A percentile compares a stretch with the other conserved stretches of the same genome.
phyloP scores from a whole-genome alignment of 2,888 invertebrate genomes.

The Cerastis leucographa region DNA sequence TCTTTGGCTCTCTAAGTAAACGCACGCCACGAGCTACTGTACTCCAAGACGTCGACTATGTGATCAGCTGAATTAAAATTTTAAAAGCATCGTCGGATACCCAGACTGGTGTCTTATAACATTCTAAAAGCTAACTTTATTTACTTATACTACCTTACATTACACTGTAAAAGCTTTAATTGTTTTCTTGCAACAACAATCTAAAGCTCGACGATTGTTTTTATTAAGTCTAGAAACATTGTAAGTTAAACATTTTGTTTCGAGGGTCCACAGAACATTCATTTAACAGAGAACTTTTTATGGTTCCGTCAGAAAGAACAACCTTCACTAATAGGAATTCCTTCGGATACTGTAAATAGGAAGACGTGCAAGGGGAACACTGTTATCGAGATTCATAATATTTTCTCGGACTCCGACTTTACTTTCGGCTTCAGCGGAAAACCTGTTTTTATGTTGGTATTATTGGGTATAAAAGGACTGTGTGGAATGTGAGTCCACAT shows the following conservation, averaged over 20 bases:
- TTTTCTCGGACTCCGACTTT: conserved; percentile 81
- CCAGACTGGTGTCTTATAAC: conserved; percentile 28
- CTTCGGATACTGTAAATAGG: conserved; percentile 87
- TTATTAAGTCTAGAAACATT: conserved; percentile 82
- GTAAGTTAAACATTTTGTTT: conserved; percentile 83
- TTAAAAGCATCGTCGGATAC: conserved; percentile 52
- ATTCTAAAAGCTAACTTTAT: conserved; percentile 45
- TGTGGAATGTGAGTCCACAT: conserved; percentile 70
- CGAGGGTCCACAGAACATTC: conserved; percentile 81
- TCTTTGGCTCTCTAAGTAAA: conserved; percentile 64
- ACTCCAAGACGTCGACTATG: conserved; percentile 48
- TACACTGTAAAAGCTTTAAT: conserved; percentile 74
- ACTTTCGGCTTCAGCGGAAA: conserved; percentile 79
- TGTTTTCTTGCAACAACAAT: conserved; percentile 78
- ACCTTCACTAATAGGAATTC: conserved; percentile 88
- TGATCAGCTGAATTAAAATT: conserved; percentile 62
- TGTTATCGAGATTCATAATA: conserved; percentile 85
- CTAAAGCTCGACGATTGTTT: conserved; percentile 79
- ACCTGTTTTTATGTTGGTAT: conserved; percentile 79
- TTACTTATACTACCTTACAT: conserved; percentile 37
- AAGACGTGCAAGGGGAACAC: conserved; percentile 84
- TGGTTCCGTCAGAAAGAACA: conserved; percentile 85
- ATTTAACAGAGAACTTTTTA: conserved; percentile 86
- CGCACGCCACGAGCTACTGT: conserved; percentile 41
- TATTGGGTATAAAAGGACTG: conserved; percentile 72